These are phyloP conservation scores for Oxygymnocypris stewartii DNA, from an alignment of 2,113 vertebrate species.

Conservation along the genomic window DNA sequence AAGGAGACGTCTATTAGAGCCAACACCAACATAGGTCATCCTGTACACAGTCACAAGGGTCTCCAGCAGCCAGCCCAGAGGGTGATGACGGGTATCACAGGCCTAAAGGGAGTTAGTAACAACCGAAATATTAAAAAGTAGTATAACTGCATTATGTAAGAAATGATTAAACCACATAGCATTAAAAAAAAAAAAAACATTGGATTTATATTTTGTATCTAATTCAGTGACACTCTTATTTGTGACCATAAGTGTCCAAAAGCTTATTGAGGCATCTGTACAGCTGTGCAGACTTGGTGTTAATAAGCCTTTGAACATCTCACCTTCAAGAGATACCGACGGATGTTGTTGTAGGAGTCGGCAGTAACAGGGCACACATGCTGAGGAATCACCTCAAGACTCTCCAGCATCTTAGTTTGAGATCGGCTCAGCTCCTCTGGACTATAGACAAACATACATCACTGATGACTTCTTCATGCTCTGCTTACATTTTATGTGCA, in stretches of 20 bases:
- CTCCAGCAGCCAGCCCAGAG: conserved; percentile 91
- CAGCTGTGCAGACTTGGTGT: neutral
- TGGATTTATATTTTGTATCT: neutral
- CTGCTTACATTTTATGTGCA: neutral
- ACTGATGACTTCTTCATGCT: neutral
- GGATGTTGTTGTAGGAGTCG: conserved; percentile 86
- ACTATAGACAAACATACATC: conserved; percentile 52
- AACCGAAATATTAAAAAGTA: neutral
- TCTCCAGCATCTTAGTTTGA: conserved; percentile 89
- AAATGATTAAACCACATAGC: neutral
- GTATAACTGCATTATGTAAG: neutral
- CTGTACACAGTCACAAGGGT: conserved; percentile 92
- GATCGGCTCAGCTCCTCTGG: conserved; percentile 79
- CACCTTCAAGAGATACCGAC: conserved; percentile 92
- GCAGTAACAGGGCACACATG: conserved; percentile 83
- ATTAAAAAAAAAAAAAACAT: neutral
- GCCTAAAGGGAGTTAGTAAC: conserved; percentile 69
- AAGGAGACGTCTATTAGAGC: conserved; percentile 88
- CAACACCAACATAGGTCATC: conserved; percentile 96
- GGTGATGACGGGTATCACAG: conserved; percentile 92
- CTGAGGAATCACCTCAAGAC: conserved; percentile 93
- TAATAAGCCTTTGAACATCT: neutral
- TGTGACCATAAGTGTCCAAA: neutral
- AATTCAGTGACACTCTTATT: neutral
- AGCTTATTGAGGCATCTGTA: neutral